phyloP scores from a whole-genome alignment of 2,113 vertebrate species.

The Fukomys damarensis region DNA sequence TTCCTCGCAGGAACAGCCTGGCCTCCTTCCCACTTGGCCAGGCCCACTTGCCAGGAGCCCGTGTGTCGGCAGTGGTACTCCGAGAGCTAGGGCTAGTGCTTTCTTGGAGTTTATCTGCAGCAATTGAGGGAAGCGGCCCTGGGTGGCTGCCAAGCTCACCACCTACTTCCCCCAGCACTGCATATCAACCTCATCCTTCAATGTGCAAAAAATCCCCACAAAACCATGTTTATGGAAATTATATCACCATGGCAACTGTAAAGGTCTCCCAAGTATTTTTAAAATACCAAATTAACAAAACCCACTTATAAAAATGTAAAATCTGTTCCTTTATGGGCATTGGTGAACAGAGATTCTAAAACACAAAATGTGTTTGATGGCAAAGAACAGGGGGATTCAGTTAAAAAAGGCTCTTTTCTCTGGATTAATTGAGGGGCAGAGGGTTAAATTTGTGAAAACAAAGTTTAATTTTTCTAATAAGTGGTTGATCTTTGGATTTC shows the following conservation, averaged over 20 bases:
- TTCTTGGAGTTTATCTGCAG: constrained; percentile 66
- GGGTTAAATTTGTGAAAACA: constrained; percentile 15
- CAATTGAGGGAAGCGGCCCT: constrained; percentile 49
- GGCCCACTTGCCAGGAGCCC: not conserved
- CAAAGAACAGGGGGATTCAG: not conserved
- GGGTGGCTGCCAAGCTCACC: constrained; percentile 63
- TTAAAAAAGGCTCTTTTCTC: constrained; percentile 17
- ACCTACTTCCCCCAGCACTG: constrained; percentile 65
- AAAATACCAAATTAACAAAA: constrained; percentile 89
- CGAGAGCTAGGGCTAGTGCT: not conserved
- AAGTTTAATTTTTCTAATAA: constrained; percentile 64
- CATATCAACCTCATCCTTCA: constrained; percentile 70
- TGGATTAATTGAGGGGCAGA: not conserved
- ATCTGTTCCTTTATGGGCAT: constrained; percentile 80
- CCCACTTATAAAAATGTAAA: constrained; percentile 83
- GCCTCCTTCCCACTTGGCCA: not conserved
- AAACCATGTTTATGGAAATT: constrained; percentile 88
- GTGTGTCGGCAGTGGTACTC: accelerated
- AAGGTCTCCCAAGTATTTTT: constrained; percentile 87
- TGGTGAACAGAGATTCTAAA: constrained; percentile 56
- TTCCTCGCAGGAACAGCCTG: not conserved
- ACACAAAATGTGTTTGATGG: constrained; percentile 59
- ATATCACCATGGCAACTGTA: constrained; percentile 88
- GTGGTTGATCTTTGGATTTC: constrained; percentile 4
- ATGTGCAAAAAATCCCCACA: constrained; percentile 78